Conservation (phyloP, 2,113 vertebrate species). For the Triplophysa dalaica region DNA sequence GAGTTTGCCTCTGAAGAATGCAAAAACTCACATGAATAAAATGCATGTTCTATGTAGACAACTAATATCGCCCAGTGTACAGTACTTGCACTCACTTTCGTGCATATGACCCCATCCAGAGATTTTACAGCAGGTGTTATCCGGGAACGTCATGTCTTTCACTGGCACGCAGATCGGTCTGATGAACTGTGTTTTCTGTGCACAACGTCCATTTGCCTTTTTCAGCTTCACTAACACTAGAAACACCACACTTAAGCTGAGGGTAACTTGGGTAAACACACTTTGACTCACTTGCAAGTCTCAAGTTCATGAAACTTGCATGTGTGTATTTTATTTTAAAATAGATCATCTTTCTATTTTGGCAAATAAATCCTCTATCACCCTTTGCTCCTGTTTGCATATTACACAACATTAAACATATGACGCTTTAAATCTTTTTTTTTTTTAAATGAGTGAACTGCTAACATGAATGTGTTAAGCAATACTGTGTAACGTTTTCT, state of each 20-base stretch:
- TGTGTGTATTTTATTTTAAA: no score
- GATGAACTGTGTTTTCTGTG: constrained; percentile 82
- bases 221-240: constrained; percentile 88
- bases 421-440: no score
- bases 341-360: no score
- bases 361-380: no score
- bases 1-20: constrained; percentile 67
- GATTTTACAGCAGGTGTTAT: constrained; percentile 81
- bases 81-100: constrained; percentile 79
- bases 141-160: constrained; percentile 69
- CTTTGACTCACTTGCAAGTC: no score
- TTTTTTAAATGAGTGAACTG: no score
- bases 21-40: not conserved
- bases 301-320: no score
- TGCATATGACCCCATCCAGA: constrained; percentile 88
- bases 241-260: constrained; percentile 22
- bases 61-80: not conserved
- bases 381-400: no score
- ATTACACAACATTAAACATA: no score
- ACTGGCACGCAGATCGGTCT: constrained; percentile 88
- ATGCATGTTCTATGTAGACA: not conserved
- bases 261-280: no score
- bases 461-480: no score
- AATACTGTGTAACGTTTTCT: no score
- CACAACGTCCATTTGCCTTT: constrained; percentile 82